Conservation (phyloP, 2,888 invertebrate species). For the Rotaria magnacalcarata region DNA sequence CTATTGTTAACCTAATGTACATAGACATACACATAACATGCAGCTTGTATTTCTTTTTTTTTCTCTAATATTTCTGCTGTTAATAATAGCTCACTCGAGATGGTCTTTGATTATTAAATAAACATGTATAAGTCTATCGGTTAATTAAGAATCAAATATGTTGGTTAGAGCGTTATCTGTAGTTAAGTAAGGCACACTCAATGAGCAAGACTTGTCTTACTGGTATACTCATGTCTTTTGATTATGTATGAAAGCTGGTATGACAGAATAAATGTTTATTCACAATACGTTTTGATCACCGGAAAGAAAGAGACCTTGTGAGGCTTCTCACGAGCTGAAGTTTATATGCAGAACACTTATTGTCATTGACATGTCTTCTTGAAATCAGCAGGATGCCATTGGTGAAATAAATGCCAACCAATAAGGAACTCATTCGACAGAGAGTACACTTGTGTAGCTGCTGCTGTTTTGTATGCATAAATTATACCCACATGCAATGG, state of each 20-base stretch:
- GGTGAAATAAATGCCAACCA: not conserved
- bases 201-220: not conserved
- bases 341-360: not conserved
- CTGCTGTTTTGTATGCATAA: too few relatives aligned
- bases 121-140: not conserved
- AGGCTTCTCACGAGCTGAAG: not conserved
- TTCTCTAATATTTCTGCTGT: not conserved
- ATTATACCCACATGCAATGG: too few relatives aligned
- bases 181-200: too few relatives aligned
- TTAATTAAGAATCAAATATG: not conserved
- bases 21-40: not conserved
- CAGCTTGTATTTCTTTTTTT: not conserved
- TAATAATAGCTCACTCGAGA: not conserved
- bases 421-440: not conserved
- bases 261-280: not conserved
- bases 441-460: too few relatives aligned
- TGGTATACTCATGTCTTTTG: not conserved
- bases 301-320: constrained; percentile 21
- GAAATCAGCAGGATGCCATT: not conserved
- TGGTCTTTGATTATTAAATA: not conserved
- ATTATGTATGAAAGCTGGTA: not conserved
- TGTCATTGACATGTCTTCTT: constrained; percentile 19
- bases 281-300: constrained; percentile 2
- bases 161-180: too few relatives aligned
- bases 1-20: not conserved